Base-by-base conservation (phyloP, 2,113 vertebrate species). In the Sphyrna mokarran region DNA sequence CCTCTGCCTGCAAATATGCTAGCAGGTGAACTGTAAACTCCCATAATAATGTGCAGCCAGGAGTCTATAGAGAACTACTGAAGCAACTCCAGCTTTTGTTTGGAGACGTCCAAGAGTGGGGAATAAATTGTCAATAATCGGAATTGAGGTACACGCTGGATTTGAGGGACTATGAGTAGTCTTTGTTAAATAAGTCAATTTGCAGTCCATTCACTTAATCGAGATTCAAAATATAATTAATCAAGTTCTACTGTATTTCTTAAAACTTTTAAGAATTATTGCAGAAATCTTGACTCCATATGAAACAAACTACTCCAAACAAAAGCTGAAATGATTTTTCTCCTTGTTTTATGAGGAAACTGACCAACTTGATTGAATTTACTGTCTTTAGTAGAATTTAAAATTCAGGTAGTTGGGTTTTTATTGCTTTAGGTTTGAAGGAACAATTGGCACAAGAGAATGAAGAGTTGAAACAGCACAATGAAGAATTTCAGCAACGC, bases 361-460 rank as follows among this genome's bases (percentile, higher is more conserved):
- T 33, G 23, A 72, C 70, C 23, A 72, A 26, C 70, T 29, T 93
- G 68, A 58, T 8, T 69, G 29, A 91, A n/a, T 7, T 33, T 18
- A 37, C 13, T n/a, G 2, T 11, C 23, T 70, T 69, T 66, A 40
- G 5, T 69, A 37, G 61, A 40, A 95, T 95, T 72, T 29, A 20
- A 22, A 95, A 70, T 18, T 95, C 54, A 76, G 22, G 68, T 33
- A 16, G 43, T 48, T 94, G 37, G 58, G 13, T 95, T 70, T 18
- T 48, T 76, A 0, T 72, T 96, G 8, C 11, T 89, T 89, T 96
- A 99, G 99, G 97, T 96, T 96, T 97, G 0, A 99, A 99, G 97
- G 98, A 99, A 23, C 98, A 99, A 96, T 95, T 99, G 29, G 98
- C 97, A 80, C 99, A 98, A 97, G 99, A 99, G 96, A 99, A 98